Conservation (phyloP, 2,113 vertebrate genomes). For the Girardinichthys multiradiatus region DNA sequence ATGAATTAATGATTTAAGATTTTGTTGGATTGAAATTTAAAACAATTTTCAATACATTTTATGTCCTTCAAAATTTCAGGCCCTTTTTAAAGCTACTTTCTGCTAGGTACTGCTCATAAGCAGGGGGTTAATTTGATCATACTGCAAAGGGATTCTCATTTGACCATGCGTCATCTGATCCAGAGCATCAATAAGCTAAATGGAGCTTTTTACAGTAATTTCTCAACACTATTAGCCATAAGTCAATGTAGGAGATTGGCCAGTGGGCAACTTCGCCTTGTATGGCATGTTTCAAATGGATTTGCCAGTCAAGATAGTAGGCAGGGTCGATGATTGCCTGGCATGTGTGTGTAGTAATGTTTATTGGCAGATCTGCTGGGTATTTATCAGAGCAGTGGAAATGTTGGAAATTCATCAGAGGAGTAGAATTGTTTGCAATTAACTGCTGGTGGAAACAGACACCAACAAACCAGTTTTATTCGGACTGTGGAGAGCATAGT, state of each 20-base stretch:
- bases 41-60: no score
- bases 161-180: slow-evolving; percentile 35
- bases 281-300: slow-evolving; percentile 53
- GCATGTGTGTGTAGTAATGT: background rate
- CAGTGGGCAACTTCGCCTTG: slow-evolving; percentile 45
- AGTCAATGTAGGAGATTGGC: slow-evolving; percentile 53
- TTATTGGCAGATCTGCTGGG: slow-evolving; percentile 13
- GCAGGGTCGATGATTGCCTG: slow-evolving; percentile 5
- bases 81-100: slow-evolving; percentile 25
- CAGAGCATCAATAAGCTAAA: slow-evolving; percentile 44
- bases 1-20: background rate
- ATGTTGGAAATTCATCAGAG: slow-evolving; percentile 5
- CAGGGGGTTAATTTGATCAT: slow-evolving; percentile 7
- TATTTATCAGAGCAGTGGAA: slow-evolving; percentile 21
- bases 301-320: slow-evolving; percentile 35
- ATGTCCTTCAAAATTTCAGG: no score
- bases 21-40: background rate
- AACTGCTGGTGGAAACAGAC: slow-evolving; percentile 1
- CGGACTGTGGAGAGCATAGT: background rate
- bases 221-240: slow-evolving; percentile 38
- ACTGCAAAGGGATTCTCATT: slow-evolving; percentile 8
- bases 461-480: slow-evolving; percentile 5
- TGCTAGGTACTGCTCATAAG: slow-evolving; percentile 41
- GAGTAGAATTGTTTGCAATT: background rate
- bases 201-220: slow-evolving; percentile 46